Conservation (phyloP, 1,140 invertebrate species). For the Ceratitis capitata region DNA sequence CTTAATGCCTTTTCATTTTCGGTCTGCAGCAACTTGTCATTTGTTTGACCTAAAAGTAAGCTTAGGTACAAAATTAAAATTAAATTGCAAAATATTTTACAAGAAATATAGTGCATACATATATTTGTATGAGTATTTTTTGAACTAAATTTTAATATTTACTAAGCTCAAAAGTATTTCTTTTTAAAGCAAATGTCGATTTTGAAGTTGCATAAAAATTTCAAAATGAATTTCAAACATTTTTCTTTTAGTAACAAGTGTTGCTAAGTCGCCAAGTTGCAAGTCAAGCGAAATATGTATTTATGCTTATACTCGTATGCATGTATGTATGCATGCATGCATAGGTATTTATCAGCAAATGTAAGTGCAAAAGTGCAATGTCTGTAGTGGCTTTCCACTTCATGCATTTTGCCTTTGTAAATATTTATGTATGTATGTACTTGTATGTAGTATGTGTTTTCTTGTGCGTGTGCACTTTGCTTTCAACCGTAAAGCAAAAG, state of each 20-base stretch:
- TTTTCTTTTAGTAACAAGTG: neutral
- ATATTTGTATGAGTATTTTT: no score
- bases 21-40: no score
- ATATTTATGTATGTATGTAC: neutral
- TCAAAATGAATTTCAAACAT: neutral
- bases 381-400: slow-evolving; percentile 16
- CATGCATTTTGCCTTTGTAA: neutral
- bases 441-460: neutral
- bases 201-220: neutral
- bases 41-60: no score
- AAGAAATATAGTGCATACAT: no score
- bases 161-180: no score
- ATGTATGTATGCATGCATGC: neutral
- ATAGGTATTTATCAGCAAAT: neutral
- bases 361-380: slow-evolving; percentile 11
- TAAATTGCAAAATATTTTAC: no score
- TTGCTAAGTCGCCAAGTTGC: neutral
- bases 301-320: neutral
- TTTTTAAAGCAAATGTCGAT: neutral
- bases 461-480: neutral
- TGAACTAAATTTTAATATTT: no score
- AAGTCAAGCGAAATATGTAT: neutral
- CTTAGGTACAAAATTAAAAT: no score
- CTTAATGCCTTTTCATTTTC: no score
- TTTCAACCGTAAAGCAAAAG: neutral